Evolutionary conservation across 2,113 vertebrate species (phyloP).

Genomic region (Hassar affinis): DNA sequence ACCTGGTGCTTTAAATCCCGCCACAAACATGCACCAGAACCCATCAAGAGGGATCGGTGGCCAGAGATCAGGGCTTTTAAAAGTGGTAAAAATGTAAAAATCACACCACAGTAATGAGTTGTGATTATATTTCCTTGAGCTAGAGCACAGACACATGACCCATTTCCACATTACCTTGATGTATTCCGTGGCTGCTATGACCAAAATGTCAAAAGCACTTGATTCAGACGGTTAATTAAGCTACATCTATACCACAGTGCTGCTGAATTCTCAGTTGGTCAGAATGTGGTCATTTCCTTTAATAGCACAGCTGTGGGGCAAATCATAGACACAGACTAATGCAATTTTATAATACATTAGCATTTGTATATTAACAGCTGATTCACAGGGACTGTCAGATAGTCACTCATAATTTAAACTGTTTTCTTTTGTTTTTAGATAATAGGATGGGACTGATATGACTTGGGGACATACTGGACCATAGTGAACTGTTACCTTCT

Average conservation of each 20-base stretch:
- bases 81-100: background rate
- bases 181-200: background rate
- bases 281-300: background rate
- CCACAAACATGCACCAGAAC: conserved; percentile 31
- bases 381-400: too few relatives aligned
- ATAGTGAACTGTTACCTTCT: too few relatives aligned
- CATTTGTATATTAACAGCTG: background rate
- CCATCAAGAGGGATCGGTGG: conserved; percentile 24
- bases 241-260: background rate
- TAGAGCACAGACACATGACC: background rate
- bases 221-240: background rate
- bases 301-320: background rate
- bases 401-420: background rate
- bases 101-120: background rate
- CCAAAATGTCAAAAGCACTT: background rate
- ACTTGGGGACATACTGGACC: too few relatives aligned
- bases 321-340: background rate
- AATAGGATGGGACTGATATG: too few relatives aligned
- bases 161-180: background rate
- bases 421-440: too few relatives aligned
- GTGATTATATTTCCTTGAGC: background rate
- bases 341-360: background rate
- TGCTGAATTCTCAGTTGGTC: background rate
- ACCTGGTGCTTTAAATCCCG: conserved; percentile 35
- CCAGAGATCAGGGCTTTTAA: conserved; percentile 19